Conservation (phyloP, 2,797 vertebrate genomes). For the Dendrocincla tyrannina region DNA sequence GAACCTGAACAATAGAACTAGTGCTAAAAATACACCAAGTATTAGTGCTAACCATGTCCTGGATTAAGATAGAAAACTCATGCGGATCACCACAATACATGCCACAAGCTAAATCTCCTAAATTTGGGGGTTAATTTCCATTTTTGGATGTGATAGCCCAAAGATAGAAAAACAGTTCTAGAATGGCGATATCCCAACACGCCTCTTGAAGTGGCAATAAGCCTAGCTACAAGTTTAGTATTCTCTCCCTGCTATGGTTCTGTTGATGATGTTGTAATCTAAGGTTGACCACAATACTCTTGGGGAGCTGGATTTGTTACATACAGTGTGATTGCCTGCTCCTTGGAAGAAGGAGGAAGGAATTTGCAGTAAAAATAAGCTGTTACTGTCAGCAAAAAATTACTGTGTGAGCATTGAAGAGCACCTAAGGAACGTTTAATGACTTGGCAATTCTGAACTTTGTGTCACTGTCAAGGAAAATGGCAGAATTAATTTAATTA, state of each 20-base stretch:
- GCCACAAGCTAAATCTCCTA: not conserved
- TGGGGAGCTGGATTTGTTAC: not conserved
- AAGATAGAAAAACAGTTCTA: not conserved
- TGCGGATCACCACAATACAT: not conserved
- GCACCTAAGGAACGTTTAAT: not conserved
- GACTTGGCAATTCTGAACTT: not conserved
- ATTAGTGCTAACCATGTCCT: not conserved
- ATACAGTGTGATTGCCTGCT: accelerated
- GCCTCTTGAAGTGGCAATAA: not conserved
- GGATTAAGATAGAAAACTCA: not conserved
- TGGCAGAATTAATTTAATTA: constrained; percentile 30
- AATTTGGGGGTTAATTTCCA: not conserved
- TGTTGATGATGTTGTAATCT: not conserved
- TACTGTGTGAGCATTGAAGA: not conserved
- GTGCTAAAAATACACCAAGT: accelerated
- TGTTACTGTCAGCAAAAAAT: not conserved
- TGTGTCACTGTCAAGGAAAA: not conserved
- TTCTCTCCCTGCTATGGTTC: not conserved
- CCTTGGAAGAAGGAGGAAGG: not conserved
- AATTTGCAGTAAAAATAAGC: not conserved
- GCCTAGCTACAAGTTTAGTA: not conserved
- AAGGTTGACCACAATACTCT: not conserved
- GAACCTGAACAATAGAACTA: not conserved
- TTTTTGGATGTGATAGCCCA: not conserved
- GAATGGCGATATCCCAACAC: not conserved